Base-by-base conservation (phyloP, 1,140 invertebrate genomes). In the Wiebesia pumilae region DNA sequence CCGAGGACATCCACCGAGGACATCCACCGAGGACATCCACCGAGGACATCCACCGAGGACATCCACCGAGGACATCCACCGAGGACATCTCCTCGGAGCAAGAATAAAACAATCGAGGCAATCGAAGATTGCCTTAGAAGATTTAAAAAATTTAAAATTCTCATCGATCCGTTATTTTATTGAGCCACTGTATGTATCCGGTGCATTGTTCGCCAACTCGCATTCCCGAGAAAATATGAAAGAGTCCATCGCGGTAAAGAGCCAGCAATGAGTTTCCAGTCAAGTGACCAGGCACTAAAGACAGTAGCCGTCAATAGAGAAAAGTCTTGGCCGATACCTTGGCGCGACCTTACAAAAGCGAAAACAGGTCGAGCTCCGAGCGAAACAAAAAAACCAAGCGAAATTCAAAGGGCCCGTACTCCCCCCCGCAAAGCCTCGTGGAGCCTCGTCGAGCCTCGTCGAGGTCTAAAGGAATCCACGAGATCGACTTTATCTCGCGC, bases 231-330 rank as follows among this genome's bases (percentile, higher is more conserved):
- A 43, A 14, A 43, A 21, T 14, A 7, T 14, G 40, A 40, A 38
- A 24, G 47, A 78, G 47, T 47, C 21, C 3, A 35, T 30, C n/a
- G n/a, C 30, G 65, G 33, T 35, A 33, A 69, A 43, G 9, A 43
- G 71, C 33, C 47, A 3, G 58, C 62, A 54, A 78, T 54, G 62
- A 83, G 9, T 83, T 87, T 87, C 75, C 86, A 84, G 33, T 81
- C 81, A 83, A 83, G 65, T 84, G 86, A 83, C 65, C 81, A 73
- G 73, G 35, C 71, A 43, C 1, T 33, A 47, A 51, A 82, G 65
- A 73, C 79, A 16, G 24, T 27, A 24, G 3, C 27, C 27, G 58
- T 62, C 14, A 83, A n/a, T 54, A 78, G 47, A 65, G 83, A 33
- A 84, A 84, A 78, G 30, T 75, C 47, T 83, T 82, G 81, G 24